phyloP scores from a whole-genome alignment of 2,113 vertebrate genomes.

The Psilopsiagon aurifrons region DNA sequence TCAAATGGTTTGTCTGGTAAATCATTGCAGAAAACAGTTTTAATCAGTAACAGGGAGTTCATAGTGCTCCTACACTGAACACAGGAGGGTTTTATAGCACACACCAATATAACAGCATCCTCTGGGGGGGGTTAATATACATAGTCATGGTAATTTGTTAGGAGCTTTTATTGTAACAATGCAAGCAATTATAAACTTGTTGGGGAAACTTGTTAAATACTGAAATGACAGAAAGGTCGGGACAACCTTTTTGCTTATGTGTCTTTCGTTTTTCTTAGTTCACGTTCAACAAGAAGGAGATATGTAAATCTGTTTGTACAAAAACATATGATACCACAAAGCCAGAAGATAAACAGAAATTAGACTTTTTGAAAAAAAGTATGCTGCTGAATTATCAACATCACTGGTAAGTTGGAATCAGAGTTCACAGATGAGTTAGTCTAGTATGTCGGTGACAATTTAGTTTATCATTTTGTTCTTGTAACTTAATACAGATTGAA shows the following conservation, averaged over 20 bases:
- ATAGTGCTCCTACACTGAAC: not conserved
- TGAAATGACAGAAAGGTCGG: not conserved
- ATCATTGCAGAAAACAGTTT: not conserved
- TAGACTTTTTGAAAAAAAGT: constrained; percentile 92
- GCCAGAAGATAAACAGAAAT: constrained; percentile 79
- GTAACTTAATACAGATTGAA: not conserved
- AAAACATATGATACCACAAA: constrained; percentile 81
- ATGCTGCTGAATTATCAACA: constrained; percentile 96
- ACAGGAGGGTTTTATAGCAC: not conserved
- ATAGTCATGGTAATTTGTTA: not conserved
- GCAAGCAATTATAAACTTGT: not conserved
- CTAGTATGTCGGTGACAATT: not conserved
- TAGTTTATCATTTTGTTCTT: not conserved
- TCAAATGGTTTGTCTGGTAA: not conserved
- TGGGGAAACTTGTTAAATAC: not conserved
- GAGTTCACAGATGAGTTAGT: not conserved
- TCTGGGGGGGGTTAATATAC: not conserved
- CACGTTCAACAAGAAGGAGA: constrained; percentile 82
- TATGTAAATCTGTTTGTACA: constrained; percentile 84
- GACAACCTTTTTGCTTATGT: not conserved
- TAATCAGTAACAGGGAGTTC: not conserved
- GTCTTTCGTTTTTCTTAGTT: constrained; percentile 76
- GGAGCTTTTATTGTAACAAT: not conserved
- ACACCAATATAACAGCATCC: not conserved
- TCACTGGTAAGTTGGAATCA: constrained; percentile 83